These are phyloP conservation scores for Leguminivora glycinivorella DNA, from an alignment of 1,140 invertebrate species.

Conservation along the genomic window DNA sequence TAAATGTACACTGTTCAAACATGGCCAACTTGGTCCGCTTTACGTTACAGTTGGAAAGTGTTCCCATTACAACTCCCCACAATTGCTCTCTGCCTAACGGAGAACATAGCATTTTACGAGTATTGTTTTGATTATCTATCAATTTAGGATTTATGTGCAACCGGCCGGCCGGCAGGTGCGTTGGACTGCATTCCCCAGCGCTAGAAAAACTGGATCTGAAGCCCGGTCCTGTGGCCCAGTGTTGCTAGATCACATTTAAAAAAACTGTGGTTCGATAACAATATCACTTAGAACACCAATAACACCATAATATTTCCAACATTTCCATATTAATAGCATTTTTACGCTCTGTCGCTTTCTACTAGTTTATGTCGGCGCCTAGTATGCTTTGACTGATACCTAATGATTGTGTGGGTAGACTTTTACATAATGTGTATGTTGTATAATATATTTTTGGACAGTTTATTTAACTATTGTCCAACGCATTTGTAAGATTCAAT, in stretches of 20 bases:
- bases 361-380: no score
- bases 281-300: no score
- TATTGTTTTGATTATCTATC: constrained; percentile 30
- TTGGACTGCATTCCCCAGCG: constrained; percentile 58
- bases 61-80: constrained; percentile 13
- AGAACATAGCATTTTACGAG: constrained; percentile 4
- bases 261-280: background rate
- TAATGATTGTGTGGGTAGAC: no score
- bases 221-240: constrained; percentile 41
- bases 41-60: constrained; percentile 12
- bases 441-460: no score
- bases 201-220: constrained; percentile 68
- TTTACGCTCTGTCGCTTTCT: no score
- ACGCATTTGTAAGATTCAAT: no score
- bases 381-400: no score
- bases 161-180: constrained; percentile 56
- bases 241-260: constrained; percentile 7
- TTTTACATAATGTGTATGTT: no score
- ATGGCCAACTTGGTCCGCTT: background rate
- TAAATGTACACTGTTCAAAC: background rate
- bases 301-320: no score
- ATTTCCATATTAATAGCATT: no score
- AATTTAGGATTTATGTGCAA: constrained; percentile 39
- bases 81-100: constrained; percentile 6
- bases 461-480: no score